phyloP scores from a whole-genome alignment of 1,140 invertebrate genomes.

The Penaeus vannamei region DNA sequence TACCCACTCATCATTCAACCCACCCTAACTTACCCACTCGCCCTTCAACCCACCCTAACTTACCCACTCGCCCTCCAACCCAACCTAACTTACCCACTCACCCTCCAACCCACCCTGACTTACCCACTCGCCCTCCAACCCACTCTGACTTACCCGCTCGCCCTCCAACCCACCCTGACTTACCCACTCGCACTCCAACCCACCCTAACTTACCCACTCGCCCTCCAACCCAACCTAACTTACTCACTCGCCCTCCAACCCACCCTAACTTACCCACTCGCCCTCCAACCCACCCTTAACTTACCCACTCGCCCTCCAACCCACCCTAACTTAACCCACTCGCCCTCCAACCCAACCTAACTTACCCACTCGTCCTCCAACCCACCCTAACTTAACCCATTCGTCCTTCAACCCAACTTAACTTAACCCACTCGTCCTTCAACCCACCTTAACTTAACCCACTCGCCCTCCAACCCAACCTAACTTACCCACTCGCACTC shows the following conservation, averaged over 20 bases:
- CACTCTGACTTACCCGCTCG: too few relatives aligned
- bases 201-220: conserved; percentile 93
- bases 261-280: conserved; percentile 93
- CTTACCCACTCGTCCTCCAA: conserved; percentile 83
- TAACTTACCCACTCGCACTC: conserved; percentile 93
- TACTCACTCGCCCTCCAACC: conserved; percentile 77
- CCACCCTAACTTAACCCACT: conserved; percentile 92
- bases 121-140: too few relatives aligned
- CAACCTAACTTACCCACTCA: too few relatives aligned
- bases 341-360: conserved; percentile 86
- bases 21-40: too few relatives aligned
- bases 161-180: conserved; percentile 88
- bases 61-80: too few relatives aligned
- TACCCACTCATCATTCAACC: too few relatives aligned
- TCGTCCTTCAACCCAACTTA: conserved; percentile 84
- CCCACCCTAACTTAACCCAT: conserved; percentile 90
- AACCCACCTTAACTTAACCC: too few relatives aligned
- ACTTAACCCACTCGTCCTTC: conserved; percentile 92
- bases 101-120: conserved; percentile 88
- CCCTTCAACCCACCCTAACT: conserved; percentile 88
- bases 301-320: conserved; percentile 77
- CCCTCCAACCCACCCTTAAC: too few relatives aligned
- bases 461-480: conserved; percentile 81
- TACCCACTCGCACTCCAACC: conserved; percentile 83
- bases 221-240: too few relatives aligned